Evolutionary conservation across 2,888 invertebrate genomes (phyloP).

Genomic region (Sinopyrophorus schimmeli): DNA sequence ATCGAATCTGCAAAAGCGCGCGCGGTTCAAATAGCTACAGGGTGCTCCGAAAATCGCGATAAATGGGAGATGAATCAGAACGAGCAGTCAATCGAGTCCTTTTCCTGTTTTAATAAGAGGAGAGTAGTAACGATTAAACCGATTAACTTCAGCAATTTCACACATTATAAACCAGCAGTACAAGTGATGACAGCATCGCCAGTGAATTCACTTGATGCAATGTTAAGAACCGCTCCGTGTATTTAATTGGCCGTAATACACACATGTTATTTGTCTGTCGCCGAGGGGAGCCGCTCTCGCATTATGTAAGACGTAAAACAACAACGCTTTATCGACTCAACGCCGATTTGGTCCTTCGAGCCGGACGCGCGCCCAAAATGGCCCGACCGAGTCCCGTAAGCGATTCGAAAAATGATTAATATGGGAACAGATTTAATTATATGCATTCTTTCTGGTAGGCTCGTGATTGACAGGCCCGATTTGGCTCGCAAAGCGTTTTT

Average conservation of each 20-base stretch:
- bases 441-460: conserved; percentile 16
- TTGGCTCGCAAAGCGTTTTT: conserved; percentile 12
- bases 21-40: too few species aligned
- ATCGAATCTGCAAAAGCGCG: too few species aligned
- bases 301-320: conserved; percentile 23
- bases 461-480: conserved; percentile 35
- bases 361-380: too few species aligned
- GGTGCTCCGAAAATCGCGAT: too few species aligned
- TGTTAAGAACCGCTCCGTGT: conserved; percentile 36
- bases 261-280: conserved; percentile 43
- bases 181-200: conserved; percentile 39
- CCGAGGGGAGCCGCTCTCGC: conserved; percentile 36
- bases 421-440: conserved; percentile 10
- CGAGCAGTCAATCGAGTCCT: conserved; percentile 18
- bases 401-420: conserved; percentile 3
- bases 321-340: too few species aligned
- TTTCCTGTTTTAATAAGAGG: conserved; percentile 17
- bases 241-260: conserved; percentile 44
- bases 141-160: conserved; percentile 28
- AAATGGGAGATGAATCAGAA: conserved; percentile 17
- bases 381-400: too few species aligned
- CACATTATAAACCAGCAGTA: conserved; percentile 27
- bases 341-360: too few species aligned
- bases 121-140: conserved; percentile 25
- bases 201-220: conserved; percentile 36